phyloP scores from a whole-genome alignment of 2,888 invertebrate species.

The Pseudococcus jackbeardsleyi region DNA sequence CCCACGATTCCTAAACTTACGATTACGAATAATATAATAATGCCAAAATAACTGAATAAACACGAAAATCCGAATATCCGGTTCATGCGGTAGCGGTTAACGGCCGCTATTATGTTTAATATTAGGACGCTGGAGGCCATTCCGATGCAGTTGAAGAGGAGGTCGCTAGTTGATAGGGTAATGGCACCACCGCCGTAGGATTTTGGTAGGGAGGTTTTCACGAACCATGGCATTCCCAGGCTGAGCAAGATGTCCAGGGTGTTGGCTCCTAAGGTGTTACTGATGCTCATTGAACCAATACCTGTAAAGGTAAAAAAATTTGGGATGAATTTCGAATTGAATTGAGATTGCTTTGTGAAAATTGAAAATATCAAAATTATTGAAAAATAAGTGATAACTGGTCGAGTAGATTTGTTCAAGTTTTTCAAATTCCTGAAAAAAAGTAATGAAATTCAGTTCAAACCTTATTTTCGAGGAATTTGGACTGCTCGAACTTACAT shows the following conservation, averaged over 20 bases:
- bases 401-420: too few relatives aligned
- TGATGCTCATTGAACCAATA: slow-evolving; percentile 87
- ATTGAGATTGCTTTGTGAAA: too few relatives aligned
- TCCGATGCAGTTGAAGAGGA: slow-evolving; percentile 85
- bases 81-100: slow-evolving; percentile 80
- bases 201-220: slow-evolving; percentile 75
- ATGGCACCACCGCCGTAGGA: slow-evolving; percentile 72
- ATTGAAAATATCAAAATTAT: too few relatives aligned
- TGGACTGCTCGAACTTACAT: too few relatives aligned
- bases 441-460: too few relatives aligned
- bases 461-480: too few relatives aligned
- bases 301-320: slow-evolving; percentile 72
- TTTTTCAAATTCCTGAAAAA: too few relatives aligned
- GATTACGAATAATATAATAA: slow-evolving; percentile 82
- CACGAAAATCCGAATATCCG: slow-evolving; percentile 79
- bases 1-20: slow-evolving; percentile 75
- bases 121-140: slow-evolving; percentile 81
- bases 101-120: slow-evolving; percentile 78
- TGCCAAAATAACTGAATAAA: slow-evolving; percentile 77
- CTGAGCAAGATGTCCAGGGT: slow-evolving; percentile 87
- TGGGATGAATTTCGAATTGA: too few relatives aligned
- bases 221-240: slow-evolving; percentile 87
- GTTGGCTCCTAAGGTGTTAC: slow-evolving; percentile 88
- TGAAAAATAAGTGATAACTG: too few relatives aligned
- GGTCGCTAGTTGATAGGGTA: slow-evolving; percentile 81